Percentiles rank a stretch among this genome's conserved stretches.
Evolutionary conservation across 2,113 vertebrate species (phyloP).

Genomic region (Geococcyx californianus): DNA sequence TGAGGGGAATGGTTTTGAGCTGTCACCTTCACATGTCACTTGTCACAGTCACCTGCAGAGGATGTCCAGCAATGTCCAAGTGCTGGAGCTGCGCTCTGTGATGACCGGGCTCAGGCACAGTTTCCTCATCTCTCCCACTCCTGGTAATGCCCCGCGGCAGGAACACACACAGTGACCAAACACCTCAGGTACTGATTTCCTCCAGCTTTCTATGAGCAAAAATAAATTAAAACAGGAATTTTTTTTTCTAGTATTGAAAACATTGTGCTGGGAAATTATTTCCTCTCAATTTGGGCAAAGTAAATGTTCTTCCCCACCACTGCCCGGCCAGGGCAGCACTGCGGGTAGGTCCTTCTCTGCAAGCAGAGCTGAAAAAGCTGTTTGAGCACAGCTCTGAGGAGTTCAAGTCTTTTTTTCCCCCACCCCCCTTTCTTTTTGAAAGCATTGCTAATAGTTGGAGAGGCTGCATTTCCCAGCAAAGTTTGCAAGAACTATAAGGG

Average conservation of each 20-base stretch:
- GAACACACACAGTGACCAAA: accelerated
- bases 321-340: accelerated
- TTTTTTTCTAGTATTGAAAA: neutral
- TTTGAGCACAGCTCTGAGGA: neutral
- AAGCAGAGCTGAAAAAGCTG: neutral
- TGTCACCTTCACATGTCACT: no score
- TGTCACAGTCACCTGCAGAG: no score
- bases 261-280: neutral
- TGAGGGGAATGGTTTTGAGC: no score
- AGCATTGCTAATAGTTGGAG: neutral
- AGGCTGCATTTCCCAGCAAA: neutral
- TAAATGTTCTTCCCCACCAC: neutral
- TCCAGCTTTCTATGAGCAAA: neutral
- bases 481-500: neutral
- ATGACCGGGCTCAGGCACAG: accelerated
- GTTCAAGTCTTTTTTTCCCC: neutral
- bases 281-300: neutral
- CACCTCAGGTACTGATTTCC: no score
- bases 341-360: neutral
- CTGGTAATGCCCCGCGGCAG: neutral
- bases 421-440: neutral
- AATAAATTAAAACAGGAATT: neutral
- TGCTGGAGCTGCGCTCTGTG: neutral
- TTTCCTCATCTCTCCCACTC: neutral
- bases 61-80: neutral